Percentiles rank a stretch among this genome's conserved stretches.
phyloP scores from a whole-genome alignment of 1,140 invertebrate genomes.

The Drosophila orosa region DNA sequence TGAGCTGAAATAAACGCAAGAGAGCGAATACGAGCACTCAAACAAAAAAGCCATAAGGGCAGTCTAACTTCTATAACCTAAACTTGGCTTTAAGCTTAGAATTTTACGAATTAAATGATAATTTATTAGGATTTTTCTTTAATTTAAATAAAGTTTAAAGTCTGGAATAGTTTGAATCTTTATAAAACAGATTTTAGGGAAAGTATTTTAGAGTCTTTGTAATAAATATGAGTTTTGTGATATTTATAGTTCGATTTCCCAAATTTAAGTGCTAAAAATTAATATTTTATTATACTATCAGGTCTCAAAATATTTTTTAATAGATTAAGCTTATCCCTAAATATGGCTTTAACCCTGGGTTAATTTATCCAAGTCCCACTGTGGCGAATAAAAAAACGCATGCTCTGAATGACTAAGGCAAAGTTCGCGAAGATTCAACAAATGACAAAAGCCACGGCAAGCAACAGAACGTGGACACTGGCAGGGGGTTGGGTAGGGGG shows the following conservation, averaged over 20 bases:
- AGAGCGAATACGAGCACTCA: constrained; percentile 10
- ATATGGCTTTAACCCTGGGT: background rate
- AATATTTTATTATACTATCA: too few relatives aligned
- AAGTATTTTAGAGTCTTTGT: background rate
- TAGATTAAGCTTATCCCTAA: too few relatives aligned
- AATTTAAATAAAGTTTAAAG: background rate
- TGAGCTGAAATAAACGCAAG: constrained; percentile 12
- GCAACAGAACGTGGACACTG: constrained; percentile 49
- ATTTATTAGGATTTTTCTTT: background rate
- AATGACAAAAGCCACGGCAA: constrained; percentile 71
- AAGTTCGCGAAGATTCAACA: constrained; percentile 74
- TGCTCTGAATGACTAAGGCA: constrained; percentile 67
- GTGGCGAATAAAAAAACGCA: constrained; percentile 36
- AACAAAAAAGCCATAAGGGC: constrained; percentile 1
- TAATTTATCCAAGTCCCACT: background rate
- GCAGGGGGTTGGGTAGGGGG: background rate
- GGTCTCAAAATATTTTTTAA: background rate
- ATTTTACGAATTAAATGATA: accelerated
- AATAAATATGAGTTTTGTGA: background rate
- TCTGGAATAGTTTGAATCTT: background rate
- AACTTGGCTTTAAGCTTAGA: background rate
- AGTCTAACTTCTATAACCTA: background rate
- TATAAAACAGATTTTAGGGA: too few relatives aligned
- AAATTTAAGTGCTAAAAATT: background rate
- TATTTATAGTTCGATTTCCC: background rate